Conservation (phyloP, 2,113 vertebrate species). For the Oncorhynchus mykiss region DNA sequence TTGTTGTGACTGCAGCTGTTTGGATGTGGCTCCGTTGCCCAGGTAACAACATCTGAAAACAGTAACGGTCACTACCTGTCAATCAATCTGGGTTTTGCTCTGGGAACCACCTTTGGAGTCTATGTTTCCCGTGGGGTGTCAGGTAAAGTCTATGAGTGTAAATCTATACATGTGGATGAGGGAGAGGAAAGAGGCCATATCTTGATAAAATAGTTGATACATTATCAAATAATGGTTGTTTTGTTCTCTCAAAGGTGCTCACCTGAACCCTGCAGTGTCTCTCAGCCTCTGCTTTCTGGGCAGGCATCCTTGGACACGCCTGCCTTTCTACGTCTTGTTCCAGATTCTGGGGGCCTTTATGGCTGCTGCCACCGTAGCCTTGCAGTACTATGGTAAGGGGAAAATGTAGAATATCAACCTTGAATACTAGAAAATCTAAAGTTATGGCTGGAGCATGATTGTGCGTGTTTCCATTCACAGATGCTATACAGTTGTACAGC, state of each 20-base stretch:
- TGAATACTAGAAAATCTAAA: neutral
- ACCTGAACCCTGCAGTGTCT: conserved; percentile 85
- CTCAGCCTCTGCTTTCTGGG: conserved; percentile 76
- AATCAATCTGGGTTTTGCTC: conserved; percentile 60
- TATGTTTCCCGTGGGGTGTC: conserved; percentile 78
- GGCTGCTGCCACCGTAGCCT: conserved; percentile 66
- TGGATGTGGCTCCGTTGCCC: conserved; percentile 71
- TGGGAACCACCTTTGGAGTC: conserved; percentile 75
- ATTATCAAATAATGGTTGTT: neutral
- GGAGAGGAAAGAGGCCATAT: neutral
- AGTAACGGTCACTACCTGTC: conserved; percentile 34
- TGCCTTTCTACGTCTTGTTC: conserved; percentile 75
- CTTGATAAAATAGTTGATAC: neutral
- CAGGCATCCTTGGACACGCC: conserved; percentile 77
- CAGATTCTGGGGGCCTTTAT: conserved; percentile 75
- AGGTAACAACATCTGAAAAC: conserved; percentile 70
- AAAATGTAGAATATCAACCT: too few relatives aligned
- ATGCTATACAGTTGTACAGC: conserved; percentile 57
- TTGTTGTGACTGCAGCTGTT: conserved; percentile 69
- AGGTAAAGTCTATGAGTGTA: conserved; percentile 59
- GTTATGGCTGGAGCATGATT: conserved; percentile 53
- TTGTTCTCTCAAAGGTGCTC: conserved; percentile 71
- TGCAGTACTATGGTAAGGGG: conserved; percentile 78
- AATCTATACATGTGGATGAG: neutral
- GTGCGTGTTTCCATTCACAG: neutral